Conservation (phyloP, 2,888 invertebrate genomes). For the Anoplius nigerrimus region DNA sequence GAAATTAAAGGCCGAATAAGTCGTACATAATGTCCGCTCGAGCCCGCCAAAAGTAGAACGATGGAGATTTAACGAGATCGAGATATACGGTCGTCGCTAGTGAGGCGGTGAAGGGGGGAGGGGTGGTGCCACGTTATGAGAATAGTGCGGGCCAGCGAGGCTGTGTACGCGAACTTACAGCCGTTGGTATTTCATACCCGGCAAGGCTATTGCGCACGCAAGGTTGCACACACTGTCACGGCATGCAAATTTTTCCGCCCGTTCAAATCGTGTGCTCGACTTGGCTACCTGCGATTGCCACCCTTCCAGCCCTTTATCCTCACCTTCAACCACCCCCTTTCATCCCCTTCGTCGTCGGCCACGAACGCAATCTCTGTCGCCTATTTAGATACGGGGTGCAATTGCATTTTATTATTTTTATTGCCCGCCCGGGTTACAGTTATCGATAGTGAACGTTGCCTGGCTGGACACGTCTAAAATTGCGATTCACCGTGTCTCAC, state of each 20-base stretch:
- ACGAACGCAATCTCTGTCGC: constrained; percentile 34
- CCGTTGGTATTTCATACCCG: constrained; percentile 34
- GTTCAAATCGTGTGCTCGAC: not conserved
- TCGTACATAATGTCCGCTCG: not conserved
- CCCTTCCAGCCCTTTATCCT: not conserved
- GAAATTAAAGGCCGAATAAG: not conserved
- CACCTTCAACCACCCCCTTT: too few relatives aligned
- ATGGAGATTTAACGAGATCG: constrained; percentile 2
- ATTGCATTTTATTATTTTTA: constrained; percentile 29
- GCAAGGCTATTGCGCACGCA: constrained; percentile 31
- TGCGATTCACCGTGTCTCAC: constrained; percentile 2
- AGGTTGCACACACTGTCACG: constrained; percentile 29
- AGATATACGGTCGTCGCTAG: not conserved
- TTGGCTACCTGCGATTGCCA: not conserved
- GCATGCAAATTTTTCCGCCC: constrained; percentile 34
- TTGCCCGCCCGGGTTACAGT: constrained; percentile 13
- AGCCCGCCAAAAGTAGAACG: constrained; percentile 1
- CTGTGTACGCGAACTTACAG: constrained; percentile 20
- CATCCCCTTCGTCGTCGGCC: constrained; percentile 21
- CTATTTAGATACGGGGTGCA: constrained; percentile 31
- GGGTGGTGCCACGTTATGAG: constrained; percentile 27
- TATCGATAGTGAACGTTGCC: constrained; percentile 3
- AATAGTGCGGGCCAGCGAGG: constrained; percentile 15
- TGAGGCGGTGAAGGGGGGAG: not conserved
- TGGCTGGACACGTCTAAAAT: not conserved